phyloP scores from a whole-genome alignment of 53 echinoderm and acorn worm genomes.

The Holothuria leucospilota region DNA sequence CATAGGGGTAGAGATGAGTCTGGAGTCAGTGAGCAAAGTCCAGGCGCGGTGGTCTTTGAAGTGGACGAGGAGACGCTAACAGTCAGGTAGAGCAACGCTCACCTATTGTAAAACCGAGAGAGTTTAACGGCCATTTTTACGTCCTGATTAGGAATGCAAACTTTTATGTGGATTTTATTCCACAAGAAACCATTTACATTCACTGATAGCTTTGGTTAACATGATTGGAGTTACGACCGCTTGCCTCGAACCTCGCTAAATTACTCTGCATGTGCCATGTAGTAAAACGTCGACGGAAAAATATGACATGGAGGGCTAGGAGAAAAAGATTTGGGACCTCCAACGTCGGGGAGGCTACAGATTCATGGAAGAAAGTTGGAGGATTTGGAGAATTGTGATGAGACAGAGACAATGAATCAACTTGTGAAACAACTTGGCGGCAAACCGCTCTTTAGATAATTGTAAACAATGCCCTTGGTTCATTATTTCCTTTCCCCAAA shows the following conservation, averaged over 20 bases:
- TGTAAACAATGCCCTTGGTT: too few relatives aligned
- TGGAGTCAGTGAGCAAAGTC: conserved; percentile 24
- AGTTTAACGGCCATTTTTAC: conserved; percentile 47
- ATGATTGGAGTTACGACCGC: conserved; percentile 19
- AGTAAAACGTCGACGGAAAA: conserved; percentile 14
- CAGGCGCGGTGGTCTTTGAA: conserved; percentile 49
- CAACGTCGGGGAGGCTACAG: conserved; percentile 11
- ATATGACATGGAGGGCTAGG: conserved; percentile 3
- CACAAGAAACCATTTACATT: conserved; percentile 28
- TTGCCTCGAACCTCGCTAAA: not conserved
- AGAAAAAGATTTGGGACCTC: conserved; percentile 12
- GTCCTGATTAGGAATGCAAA: conserved; percentile 41
- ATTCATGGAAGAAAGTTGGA: too few relatives aligned
- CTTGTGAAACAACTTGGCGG: too few relatives aligned
- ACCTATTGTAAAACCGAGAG: conserved; percentile 47
- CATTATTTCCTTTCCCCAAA: not conserved
- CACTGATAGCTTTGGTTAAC: conserved; percentile 15
- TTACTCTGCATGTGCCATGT: conserved; percentile 17
- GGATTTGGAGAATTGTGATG: too few relatives aligned
- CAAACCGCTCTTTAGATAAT: too few relatives aligned
- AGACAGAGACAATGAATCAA: too few relatives aligned
- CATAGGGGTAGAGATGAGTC: too few relatives aligned
- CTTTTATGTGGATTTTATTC: conserved; percentile 46
- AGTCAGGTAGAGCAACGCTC: conserved; percentile 34
- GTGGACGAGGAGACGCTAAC: conserved; percentile 19